A percentile compares a stretch with the other conserved stretches of the same genome.
These are phyloP conservation scores for Plectropomus leopardus DNA, from an alignment of 2,113 vertebrate genomes.

Conservation along the genomic window DNA sequence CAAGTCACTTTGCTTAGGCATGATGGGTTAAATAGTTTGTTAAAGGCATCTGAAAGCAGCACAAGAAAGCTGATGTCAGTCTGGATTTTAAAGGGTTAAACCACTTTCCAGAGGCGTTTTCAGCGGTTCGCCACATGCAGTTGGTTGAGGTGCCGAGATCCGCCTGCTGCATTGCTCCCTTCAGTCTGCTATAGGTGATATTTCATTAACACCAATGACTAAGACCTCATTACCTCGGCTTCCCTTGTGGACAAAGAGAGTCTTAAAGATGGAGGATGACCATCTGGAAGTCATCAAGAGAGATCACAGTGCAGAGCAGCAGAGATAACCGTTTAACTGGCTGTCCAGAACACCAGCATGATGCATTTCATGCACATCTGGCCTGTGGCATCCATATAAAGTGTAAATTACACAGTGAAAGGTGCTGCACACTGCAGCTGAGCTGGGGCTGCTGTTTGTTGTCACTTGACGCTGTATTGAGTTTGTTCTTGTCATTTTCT, in stretches of 20 bases:
- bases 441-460: constrained; percentile 8
- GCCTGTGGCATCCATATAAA: constrained; percentile 37
- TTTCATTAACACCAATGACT: constrained; percentile 66
- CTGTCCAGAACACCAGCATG: constrained; percentile 49
- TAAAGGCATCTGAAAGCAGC: too few species aligned
- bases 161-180: not conserved
- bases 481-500: constrained; percentile 20
- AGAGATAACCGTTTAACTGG: constrained; percentile 65
- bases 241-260: constrained; percentile 69
- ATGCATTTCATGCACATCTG: constrained; percentile 74
- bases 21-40: too few species aligned
- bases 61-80: too few species aligned
- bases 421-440: not conserved
- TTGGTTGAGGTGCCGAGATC: constrained; percentile 6
- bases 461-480: not conserved
- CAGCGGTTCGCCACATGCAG: not conserved
- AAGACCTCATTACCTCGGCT: constrained; percentile 69
- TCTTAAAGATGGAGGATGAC: constrained; percentile 71
- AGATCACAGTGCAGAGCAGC: constrained; percentile 61
- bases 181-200: constrained; percentile 38
- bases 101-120: not conserved
- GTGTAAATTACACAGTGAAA: constrained; percentile 32
- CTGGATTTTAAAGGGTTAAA: too few species aligned
- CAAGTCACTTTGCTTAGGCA: too few species aligned
- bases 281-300: constrained; percentile 78